These are phyloP conservation scores for Platysteira castanea DNA, from an alignment of 2,113 vertebrate genomes.

Conservation along the genomic window DNA sequence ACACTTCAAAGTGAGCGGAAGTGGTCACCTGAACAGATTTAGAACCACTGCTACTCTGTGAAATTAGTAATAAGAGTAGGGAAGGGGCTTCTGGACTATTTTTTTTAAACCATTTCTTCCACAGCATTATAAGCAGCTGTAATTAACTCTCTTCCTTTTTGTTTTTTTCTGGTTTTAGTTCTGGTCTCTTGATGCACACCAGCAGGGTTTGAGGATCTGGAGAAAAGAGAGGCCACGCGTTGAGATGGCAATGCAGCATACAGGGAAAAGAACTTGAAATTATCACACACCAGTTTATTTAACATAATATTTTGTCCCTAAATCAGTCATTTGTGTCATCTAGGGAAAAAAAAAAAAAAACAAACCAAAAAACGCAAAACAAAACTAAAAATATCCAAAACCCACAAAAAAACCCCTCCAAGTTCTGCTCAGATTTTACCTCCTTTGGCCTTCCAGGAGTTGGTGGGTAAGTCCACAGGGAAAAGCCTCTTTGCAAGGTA, in stretches of 20 bases:
- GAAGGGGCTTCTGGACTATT: fast-evolving
- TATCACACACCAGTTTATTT: not conserved
- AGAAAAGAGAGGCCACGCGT: not conserved
- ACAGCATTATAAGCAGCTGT: not conserved
- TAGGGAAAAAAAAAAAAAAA: not conserved
- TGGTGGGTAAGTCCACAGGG: not conserved
- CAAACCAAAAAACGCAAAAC: too few relatives aligned
- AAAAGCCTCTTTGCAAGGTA: not conserved
- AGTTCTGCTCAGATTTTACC: not conserved
- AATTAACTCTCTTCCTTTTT: not conserved
- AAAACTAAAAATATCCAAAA: too few relatives aligned
- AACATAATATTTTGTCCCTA: not conserved
- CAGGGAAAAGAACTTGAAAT: not conserved
- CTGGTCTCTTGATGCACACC: not conserved
- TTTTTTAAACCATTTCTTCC: not conserved
- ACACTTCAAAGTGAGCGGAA: not conserved
- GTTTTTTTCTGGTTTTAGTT: not conserved
- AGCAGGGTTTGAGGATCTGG: not conserved
- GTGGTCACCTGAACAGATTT: not conserved
- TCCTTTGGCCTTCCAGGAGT: not conserved
- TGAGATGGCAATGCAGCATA: not conserved
- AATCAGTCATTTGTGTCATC: not conserved
- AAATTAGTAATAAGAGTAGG: not conserved
- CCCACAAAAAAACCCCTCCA: not conserved
- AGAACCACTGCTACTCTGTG: not conserved